These are phyloP conservation scores for Frieseomelitta varia DNA, from an alignment of 1,140 invertebrate genomes.

Conservation along the genomic window DNA sequence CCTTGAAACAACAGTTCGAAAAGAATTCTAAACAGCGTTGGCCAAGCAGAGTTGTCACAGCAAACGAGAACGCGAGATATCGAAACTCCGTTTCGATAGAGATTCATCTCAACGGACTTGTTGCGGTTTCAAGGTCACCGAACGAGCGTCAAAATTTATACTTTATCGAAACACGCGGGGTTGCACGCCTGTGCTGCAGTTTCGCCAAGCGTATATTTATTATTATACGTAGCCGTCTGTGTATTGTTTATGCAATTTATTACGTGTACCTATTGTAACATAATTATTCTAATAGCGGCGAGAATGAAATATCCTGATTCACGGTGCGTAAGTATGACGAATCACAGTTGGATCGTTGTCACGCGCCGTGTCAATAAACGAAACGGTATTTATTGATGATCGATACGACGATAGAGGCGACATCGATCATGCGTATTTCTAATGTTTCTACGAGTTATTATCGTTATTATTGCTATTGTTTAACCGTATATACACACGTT, in stretches of 20 bases:
- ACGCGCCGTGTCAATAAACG: background rate
- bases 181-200: background rate
- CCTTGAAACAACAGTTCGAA: conserved; percentile 1
- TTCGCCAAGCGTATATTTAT: conserved; percentile 31
- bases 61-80: background rate
- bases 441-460: conserved; percentile 13
- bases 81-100: background rate
- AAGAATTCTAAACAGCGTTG: background rate
- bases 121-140: background rate
- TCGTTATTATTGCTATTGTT: background rate
- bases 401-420: conserved; percentile 4
- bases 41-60: background rate
- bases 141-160: conserved; percentile 13
- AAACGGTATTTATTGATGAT: conserved; percentile 3
- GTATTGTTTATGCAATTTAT: conserved; percentile 33
- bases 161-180: conserved; percentile 5
- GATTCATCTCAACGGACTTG: background rate
- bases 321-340: background rate
- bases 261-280: conserved; percentile 26
- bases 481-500: background rate
- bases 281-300: conserved; percentile 14
- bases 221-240: conserved; percentile 24
- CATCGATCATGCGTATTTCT: background rate
- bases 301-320: background rate
- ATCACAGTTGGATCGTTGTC: background rate